phyloP scores from a whole-genome alignment of 2,888 invertebrate species.

The Sisyra nigra region DNA sequence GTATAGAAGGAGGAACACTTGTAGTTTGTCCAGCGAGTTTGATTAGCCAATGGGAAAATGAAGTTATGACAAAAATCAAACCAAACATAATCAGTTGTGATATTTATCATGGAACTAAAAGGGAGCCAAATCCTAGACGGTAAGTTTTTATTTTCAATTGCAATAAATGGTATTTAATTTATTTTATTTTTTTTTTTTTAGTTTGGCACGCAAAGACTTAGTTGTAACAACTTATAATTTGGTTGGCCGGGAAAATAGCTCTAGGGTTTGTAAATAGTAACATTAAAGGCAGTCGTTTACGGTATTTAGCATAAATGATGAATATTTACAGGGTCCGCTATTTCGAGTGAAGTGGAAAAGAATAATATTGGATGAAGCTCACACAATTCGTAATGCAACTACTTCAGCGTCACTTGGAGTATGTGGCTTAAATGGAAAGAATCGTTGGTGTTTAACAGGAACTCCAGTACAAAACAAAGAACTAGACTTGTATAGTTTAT shows the following conservation, averaged over 20 bases:
- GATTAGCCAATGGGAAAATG: slow-evolving; percentile 77
- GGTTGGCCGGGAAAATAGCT: slow-evolving; percentile 39
- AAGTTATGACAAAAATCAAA: slow-evolving; percentile 48
- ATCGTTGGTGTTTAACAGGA: slow-evolving; percentile 80
- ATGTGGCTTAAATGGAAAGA: slow-evolving; percentile 40
- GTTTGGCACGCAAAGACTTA: slow-evolving; percentile 55
- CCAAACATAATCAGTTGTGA: slow-evolving; percentile 43
- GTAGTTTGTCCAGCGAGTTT: slow-evolving; percentile 87
- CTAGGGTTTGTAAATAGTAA: slow-evolving; percentile 28
- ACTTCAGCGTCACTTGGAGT: slow-evolving; percentile 55
- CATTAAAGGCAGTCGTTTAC: no score
- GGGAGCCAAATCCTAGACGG: slow-evolving; percentile 42
- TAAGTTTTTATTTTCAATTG: slow-evolving; percentile 9
- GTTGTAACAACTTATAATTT: slow-evolving; percentile 84
- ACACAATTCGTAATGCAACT: slow-evolving; percentile 79
- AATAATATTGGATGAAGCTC: slow-evolving; percentile 86
- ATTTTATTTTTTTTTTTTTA: slow-evolving; percentile 9
- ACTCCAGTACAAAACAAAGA: slow-evolving; percentile 94
- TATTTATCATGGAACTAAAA: slow-evolving; percentile 67
- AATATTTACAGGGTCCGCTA: slow-evolving; percentile 41
- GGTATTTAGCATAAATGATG: no score
- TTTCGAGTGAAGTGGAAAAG: slow-evolving; percentile 67
- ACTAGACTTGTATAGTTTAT: slow-evolving; percentile 58
- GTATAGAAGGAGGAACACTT: slow-evolving; percentile 49
- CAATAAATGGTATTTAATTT: no score